These are phyloP conservation scores for Grammomys dolichurus DNA, from an alignment of 2,113 vertebrate species.

Conservation along the genomic window DNA sequence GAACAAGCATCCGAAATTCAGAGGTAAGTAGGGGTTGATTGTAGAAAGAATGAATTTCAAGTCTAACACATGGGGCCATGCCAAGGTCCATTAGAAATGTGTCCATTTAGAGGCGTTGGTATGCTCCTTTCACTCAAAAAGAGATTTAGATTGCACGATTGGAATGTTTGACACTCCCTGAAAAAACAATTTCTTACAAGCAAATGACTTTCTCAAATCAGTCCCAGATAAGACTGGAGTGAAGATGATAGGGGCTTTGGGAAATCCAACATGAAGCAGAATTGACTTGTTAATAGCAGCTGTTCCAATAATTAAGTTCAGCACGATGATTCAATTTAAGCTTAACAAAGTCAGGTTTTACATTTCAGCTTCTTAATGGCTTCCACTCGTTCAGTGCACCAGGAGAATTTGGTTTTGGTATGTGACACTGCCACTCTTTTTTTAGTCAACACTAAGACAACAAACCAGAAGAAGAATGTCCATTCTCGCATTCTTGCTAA, in stretches of 20 bases:
- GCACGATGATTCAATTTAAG: slow-evolving; percentile 63
- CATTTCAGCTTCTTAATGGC: slow-evolving; percentile 65
- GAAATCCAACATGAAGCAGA: not conserved
- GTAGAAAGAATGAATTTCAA: not conserved
- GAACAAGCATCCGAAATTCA: not conserved
- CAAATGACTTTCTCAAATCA: slow-evolving; percentile 56
- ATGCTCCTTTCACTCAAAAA: not conserved
- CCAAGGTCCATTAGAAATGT: not conserved
- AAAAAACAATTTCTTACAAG: slow-evolving; percentile 37
- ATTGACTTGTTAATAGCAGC: slow-evolving; percentile 52
- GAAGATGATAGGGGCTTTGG: slow-evolving; percentile 35
- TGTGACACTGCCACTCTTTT: slow-evolving; percentile 30
- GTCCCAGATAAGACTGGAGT: slow-evolving; percentile 41
- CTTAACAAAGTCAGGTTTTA: slow-evolving; percentile 58
- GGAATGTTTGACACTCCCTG: slow-evolving; percentile 36
- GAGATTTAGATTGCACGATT: not conserved
- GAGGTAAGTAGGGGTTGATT: not conserved
- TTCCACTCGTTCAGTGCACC: slow-evolving; percentile 34
- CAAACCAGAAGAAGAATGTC: slow-evolving; percentile 42
- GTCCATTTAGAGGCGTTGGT: not conserved
- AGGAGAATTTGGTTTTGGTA: slow-evolving; percentile 33
- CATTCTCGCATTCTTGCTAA: slow-evolving; percentile 19
- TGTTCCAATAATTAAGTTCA: slow-evolving; percentile 67
- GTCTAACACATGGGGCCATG: not conserved
- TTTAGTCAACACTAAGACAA: slow-evolving; percentile 67